Evolutionary conservation across 2,888 invertebrate genomes (phyloP), one percentile per base, ranked within the genome.

Genomic region (Sinodicranocentrus sp.): DNA sequence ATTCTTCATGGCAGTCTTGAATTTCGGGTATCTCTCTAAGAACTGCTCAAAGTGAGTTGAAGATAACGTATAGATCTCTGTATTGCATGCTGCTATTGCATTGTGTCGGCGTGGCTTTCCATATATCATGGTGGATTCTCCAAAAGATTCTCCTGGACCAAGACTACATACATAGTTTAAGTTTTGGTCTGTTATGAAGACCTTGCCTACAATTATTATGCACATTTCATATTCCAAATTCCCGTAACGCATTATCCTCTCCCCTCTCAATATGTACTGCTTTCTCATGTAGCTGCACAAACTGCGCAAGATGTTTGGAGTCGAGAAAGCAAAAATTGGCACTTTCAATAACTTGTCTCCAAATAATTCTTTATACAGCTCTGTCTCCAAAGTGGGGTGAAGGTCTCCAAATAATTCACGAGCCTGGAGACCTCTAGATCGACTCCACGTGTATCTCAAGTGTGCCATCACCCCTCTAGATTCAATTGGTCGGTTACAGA

Each of bases 181-280:
- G n/a, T 84, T 17, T 5, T 75, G 61, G 57, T 85, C 87, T 0
- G 83, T 71, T 33, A 88, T 87, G 85, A 84, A 88, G 15, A 88
- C 87, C 43, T 85, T 85, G 6, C 88, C 88, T 13, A 72, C 59
- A 0, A 85, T 82, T 25, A 88, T 87, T 2, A 88, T 84, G 52
- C 61, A 82, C 87, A 88, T 86, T 76, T 87, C 87, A 57, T 84
- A 76, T 21, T 87, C 87, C 52, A 88, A 48, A 54, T 88, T 88
- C 3, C 87, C 86, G 44, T 57, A 84, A 0, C 88, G 71, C 86
- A 86, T 88, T 1, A 88, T 43, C 43, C 87, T 43, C 25, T 85
- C 80, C 28, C 88, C 88, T 6, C 78, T 57, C 8, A 68, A 82
- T 23, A 88, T 83, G 33, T 84, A 87, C 10, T 63, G 15, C 23